Evolutionary conservation across 1,140 invertebrate species (phyloP).

Genomic region (Augochlora pura): DNA sequence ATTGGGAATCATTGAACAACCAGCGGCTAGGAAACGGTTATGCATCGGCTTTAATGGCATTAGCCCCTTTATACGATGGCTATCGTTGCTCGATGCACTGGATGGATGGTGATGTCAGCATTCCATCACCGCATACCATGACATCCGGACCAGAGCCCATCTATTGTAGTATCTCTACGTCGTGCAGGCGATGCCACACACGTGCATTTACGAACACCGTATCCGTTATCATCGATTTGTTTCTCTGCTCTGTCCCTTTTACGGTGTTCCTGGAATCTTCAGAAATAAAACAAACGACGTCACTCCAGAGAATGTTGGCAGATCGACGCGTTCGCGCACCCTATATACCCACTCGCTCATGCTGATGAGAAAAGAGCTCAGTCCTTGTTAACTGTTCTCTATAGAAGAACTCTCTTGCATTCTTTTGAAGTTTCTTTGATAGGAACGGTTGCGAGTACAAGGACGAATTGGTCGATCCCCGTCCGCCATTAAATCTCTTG

Average conservation of each 20-base stretch:
- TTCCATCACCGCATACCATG: constrained; percentile 55
- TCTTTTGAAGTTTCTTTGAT: too few relatives aligned
- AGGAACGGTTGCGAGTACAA: too few relatives aligned
- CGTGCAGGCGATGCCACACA: too few relatives aligned
- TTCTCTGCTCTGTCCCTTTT: constrained; percentile 16
- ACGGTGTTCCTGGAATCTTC: neutral
- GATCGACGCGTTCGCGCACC: too few relatives aligned
- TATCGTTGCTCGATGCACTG: constrained; percentile 59
- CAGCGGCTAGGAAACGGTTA: constrained; percentile 46
- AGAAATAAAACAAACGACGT: neutral
- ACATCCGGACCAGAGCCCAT: constrained; percentile 27
- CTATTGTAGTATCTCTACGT: constrained; percentile 16
- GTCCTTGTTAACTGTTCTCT: too few relatives aligned
- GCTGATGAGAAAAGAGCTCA: too few relatives aligned
- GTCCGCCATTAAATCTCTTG: too few relatives aligned
- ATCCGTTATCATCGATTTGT: constrained; percentile 27
- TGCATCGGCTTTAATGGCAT: constrained; percentile 58
- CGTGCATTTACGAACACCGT: constrained; percentile 20
- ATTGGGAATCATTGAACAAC: constrained; percentile 1
- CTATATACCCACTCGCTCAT: too few relatives aligned
- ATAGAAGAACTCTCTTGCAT: too few relatives aligned
- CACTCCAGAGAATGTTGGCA: too few relatives aligned
- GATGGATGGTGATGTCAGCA: constrained; percentile 63
- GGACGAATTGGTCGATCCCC: too few relatives aligned
- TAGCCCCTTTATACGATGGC: constrained; percentile 57